phyloP scores from a whole-genome alignment of 37 sponge, comb jelly and placozoan species.

The Beroe ovata region DNA sequence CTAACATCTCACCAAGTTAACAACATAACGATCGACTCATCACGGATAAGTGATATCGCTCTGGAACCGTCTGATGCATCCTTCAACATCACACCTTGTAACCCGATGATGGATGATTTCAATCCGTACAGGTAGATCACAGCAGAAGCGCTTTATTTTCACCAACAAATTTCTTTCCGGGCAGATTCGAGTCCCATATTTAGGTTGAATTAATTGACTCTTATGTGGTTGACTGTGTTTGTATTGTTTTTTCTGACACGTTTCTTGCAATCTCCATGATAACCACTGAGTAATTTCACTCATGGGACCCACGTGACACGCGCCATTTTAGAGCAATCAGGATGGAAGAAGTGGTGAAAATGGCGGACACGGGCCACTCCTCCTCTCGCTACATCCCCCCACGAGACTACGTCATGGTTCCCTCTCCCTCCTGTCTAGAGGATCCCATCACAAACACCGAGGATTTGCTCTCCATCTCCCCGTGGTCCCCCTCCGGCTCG shows the following conservation, averaged over 20 bases:
- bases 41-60: conserved; percentile 52
- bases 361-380: background rate
- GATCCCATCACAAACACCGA: background rate
- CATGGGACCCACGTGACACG: background rate
- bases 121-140: conserved; percentile 46
- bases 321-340: conserved; percentile 33
- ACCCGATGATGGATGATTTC: conserved; percentile 54
- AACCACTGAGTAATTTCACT: no score
- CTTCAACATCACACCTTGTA: conserved; percentile 46
- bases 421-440: background rate
- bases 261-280: no score
- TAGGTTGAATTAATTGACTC: no score
- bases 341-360: conserved; percentile 10
- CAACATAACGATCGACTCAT: background rate
- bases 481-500: conserved; percentile 42
- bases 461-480: background rate
- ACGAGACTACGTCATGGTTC: background rate
- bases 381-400: background rate
- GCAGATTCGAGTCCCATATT: no score
- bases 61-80: conserved; percentile 37
- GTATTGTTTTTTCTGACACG: no score
- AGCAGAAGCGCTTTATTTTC: no score
- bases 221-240: no score
- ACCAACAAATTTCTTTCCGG: no score
- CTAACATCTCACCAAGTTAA: background rate